phyloP scores from a whole-genome alignment of 1,140 invertebrate species.

The Zaprionus ghesquierei region DNA sequence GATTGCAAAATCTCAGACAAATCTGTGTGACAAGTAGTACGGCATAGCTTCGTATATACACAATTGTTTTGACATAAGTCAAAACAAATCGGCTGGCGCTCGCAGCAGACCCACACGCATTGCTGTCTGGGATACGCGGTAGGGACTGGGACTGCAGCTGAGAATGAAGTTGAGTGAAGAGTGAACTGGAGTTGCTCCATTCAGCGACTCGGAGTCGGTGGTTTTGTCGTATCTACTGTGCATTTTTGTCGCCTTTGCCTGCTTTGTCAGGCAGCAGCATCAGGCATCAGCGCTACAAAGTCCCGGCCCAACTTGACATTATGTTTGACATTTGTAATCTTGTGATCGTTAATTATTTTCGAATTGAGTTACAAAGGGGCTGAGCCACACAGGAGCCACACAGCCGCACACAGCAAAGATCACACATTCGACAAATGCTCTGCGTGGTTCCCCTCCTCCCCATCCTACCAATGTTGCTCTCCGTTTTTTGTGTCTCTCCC shows the following conservation, averaged over 20 bases:
- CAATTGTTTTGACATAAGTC: conserved; percentile 77
- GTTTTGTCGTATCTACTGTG: conserved; percentile 42
- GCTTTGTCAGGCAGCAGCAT: conserved; percentile 26
- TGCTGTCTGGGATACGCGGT: conserved; percentile 32
- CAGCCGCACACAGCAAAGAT: conserved; percentile 47
- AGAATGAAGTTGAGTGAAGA: not conserved
- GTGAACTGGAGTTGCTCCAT: conserved; percentile 7
- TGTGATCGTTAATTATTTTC: conserved; percentile 82
- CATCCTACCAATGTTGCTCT: not conserved
- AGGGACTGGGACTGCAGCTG: conserved; percentile 2
- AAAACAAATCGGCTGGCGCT: conserved; percentile 78
- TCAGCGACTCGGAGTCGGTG: conserved; percentile 52
- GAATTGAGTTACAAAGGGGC: conserved; percentile 74
- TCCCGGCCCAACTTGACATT: conserved; percentile 70
- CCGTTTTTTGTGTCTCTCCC: conserved; percentile 16
- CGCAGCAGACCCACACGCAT: conserved; percentile 64
- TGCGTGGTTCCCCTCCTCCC: not conserved
- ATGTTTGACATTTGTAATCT: conserved; percentile 83
- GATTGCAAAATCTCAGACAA: not conserved
- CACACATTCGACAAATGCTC: conserved; percentile 64
- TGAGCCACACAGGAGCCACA: conserved; percentile 47
- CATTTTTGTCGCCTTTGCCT: conserved; percentile 42
- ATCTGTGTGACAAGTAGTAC: conserved; percentile 4
- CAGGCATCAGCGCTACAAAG: conserved; percentile 47
- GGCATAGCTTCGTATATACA: conserved; percentile 3